A percentile compares a stretch with the other conserved stretches of the same genome.
Evolutionary conservation across 2,113 vertebrate species (phyloP).

Genomic region (Mellivora capensis): DNA sequence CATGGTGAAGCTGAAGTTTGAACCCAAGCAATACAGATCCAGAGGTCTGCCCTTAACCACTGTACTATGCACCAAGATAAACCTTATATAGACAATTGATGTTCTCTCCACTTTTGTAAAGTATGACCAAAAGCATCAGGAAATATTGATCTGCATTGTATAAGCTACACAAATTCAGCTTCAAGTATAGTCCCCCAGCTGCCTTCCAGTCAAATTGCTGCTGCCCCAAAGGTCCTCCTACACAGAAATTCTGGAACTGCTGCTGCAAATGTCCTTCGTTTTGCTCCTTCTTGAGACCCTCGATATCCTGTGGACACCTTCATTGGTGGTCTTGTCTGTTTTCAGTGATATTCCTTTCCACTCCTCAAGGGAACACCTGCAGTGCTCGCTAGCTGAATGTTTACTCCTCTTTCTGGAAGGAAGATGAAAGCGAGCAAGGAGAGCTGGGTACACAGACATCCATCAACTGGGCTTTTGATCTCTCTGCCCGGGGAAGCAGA

Average conservation of each 20-base stretch:
- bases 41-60: not conserved
- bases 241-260: constrained; percentile 19
- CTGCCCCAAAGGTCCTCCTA: not conserved
- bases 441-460: constrained; percentile 74
- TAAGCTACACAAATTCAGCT: not conserved
- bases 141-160: not conserved
- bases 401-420: constrained; percentile 68
- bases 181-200: not conserved
- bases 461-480: constrained; percentile 74
- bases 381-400: constrained; percentile 61
- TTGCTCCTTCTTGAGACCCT: constrained; percentile 8
- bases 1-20: not conserved
- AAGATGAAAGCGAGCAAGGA: constrained; percentile 72
- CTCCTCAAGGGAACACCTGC: constrained; percentile 58
- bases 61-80: not conserved
- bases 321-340: constrained; percentile 70
- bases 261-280: not conserved
- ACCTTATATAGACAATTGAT: not conserved
- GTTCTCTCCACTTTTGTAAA: not conserved
- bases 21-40: not conserved
- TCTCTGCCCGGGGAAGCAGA: constrained; percentile 62
- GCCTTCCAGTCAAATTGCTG: constrained; percentile 2
- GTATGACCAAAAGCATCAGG: not conserved
- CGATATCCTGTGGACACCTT: not conserved
- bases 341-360: constrained; percentile 48